A percentile compares a stretch with the other conserved stretches of the same genome.
These are phyloP conservation scores for Neodontobutis hainanensis DNA, from an alignment of 2,113 vertebrate species.

Conservation along the genomic window DNA sequence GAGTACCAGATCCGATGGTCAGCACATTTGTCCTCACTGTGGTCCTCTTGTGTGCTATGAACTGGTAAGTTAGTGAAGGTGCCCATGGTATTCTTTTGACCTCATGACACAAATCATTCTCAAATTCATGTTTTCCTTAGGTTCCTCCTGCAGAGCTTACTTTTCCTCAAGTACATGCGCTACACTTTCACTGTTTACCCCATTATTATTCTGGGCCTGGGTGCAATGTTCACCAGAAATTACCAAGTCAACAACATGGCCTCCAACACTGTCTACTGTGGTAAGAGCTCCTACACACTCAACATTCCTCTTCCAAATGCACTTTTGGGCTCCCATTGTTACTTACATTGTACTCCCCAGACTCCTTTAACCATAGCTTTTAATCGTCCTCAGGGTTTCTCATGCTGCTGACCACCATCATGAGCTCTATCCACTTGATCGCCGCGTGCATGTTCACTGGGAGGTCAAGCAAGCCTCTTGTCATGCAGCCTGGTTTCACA, in stretches of 20 bases:
- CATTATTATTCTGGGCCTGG: constrained; percentile 63
- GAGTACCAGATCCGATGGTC: constrained; percentile 46
- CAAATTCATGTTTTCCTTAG: constrained; percentile 15
- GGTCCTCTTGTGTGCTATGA: constrained; percentile 24
- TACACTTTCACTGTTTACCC: constrained; percentile 68
- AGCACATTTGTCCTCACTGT: constrained; percentile 61
- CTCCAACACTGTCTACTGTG: constrained; percentile 62
- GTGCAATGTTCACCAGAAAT: constrained; percentile 63
- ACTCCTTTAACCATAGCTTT: not conserved
- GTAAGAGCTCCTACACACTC: constrained; percentile 42
- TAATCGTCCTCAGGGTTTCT: constrained; percentile 36
- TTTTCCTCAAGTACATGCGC: constrained; percentile 52
- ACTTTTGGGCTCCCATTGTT: too few species aligned
- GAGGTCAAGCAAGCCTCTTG: not conserved
- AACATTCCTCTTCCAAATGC: not conserved
- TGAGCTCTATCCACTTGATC: constrained; percentile 42
- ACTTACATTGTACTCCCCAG: too few species aligned
- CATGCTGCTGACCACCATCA: constrained; percentile 49
- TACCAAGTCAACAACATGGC: constrained; percentile 39
- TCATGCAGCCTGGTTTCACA: not conserved
- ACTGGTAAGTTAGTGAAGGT: constrained; percentile 48
- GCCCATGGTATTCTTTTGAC: too few species aligned
- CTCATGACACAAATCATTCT: not conserved
- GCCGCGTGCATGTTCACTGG: constrained; percentile 15
- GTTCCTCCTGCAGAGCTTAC: constrained; percentile 63